Base-by-base conservation (phyloP, 2,113 vertebrate species). In the Etheostoma spectabile region DNA sequence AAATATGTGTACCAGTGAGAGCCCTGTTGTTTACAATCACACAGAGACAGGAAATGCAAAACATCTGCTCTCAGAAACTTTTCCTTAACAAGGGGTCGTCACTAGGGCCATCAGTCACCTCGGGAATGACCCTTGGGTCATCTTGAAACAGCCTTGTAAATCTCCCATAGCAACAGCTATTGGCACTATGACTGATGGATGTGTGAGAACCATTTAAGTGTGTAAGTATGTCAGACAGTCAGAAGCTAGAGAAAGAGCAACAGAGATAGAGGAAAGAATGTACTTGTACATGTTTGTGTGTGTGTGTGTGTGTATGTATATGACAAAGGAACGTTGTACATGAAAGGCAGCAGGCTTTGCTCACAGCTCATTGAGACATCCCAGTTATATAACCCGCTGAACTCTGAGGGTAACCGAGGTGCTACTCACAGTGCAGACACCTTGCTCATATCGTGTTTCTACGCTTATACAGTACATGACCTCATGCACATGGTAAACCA, bases 21-120 rank as follows among this genome's bases (percentile, higher is more conserved):
- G 38, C 49, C 16, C 63, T 22, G 70, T 14, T 3, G 79, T 89
- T 89, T 88, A 86, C 83, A 86, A 57, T 80, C 71, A 80, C 73
- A 87, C 21, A 18, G 57, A 75, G 57, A 83, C 86, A 93, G 91
- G 89, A 94, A 92, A 92, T 45, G 46, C 71, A 82, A 65, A 83
- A 88, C 87, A 93, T 88, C 88, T 90, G 90, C 83, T 85, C 53
- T 48, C 22, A 87, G 56, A 75, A 75, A 87, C 52, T 15, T 33
- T 46, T 64, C 70, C 61, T 73, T 68, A 68, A 82, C 56, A 22
- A 68, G 62, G 3, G 48, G 69, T 49, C 35, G 24, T 64, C 72
- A 22, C 45, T 11, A 5, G 7, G 55, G 46, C 51, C 48, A 63
- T 79, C 66, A 3, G 19, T 82, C 62, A 74, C 78, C 73, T 13